Evolutionary conservation across 2,113 vertebrate species (phyloP).

Genomic region (Corythaeola cristata): DNA sequence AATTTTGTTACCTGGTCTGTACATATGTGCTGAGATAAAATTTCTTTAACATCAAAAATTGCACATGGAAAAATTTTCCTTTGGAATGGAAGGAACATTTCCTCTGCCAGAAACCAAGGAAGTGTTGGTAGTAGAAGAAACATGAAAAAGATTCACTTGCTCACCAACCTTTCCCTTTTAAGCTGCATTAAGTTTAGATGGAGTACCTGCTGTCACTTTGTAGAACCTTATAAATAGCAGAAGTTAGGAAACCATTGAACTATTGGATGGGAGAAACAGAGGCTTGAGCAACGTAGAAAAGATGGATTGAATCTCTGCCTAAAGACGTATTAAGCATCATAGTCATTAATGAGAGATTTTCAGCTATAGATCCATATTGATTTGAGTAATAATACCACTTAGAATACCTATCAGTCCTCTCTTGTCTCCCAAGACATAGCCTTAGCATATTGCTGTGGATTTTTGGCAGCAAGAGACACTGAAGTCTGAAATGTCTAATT

Average conservation of each 20-base stretch:
- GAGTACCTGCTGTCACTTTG: background rate
- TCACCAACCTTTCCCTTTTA: background rate
- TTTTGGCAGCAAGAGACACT: background rate
- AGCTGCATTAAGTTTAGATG: background rate
- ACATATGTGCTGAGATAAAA: background rate
- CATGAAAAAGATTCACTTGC: background rate
- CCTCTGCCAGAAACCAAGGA: background rate
- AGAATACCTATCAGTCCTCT: background rate
- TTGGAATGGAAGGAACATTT: background rate
- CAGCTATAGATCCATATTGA: background rate
- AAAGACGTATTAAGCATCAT: background rate
- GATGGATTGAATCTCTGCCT: background rate
- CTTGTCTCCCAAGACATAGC: background rate
- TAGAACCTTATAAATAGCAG: background rate
- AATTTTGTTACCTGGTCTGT: background rate
- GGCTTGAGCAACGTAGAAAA: background rate
- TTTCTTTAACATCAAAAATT: background rate
- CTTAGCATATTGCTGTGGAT: background rate
- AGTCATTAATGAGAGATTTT: background rate
- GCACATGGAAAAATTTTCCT: background rate
- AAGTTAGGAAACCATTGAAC: constrained; percentile 9
- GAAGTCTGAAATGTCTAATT: background rate
- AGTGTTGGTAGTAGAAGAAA: background rate
- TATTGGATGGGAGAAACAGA: background rate
- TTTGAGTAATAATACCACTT: background rate